Evolutionary conservation across 1,140 invertebrate species (phyloP), one percentile per base, ranked within the genome.

Genomic region (Aphidius gifuensis): DNA sequence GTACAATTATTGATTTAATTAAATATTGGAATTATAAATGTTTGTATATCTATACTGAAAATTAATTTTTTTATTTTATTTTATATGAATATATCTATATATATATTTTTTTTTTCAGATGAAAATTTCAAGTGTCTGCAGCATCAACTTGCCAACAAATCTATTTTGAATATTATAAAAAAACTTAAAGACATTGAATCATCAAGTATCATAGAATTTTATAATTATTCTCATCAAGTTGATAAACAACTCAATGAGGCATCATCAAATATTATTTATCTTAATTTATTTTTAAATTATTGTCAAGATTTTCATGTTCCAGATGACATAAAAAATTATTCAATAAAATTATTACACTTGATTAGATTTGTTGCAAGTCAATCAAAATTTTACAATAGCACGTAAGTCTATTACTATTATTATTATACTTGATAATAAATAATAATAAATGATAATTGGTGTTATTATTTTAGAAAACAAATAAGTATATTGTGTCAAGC

Each of bases 11-110:
- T 2, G 92, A 94, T 69, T 92, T 94, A 80, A 89, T 90, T 66
- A 84, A 91, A 63, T 92, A 92, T 79, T 96, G 93, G 93, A 84
- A 88, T 68, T 88, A 90, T 70, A 84, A 90, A 80, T 89, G 90
- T 91, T 80, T 83, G 84, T 82, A 56, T 16, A 16, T 16, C 0
- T 16, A 16, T 16, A 16, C 16, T 0, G 16, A 16, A 56, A 44
- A 44, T 44, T 0, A 46, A 47, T 64, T 63, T 47, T 45, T 63
- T 62, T 54, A n/a, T 40, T 16, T 16, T 16, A 16, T 16, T 7
- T 48, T 45, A 48, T 47, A 63, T 43, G 56, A 32, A 60, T 45
- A 49, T 43, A 50, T 9, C 51, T 54, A 50, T 44, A 48, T 8
- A 11, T 23, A n/a, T 23, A 23, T 48, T 58, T 46, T 85, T 48